Evolutionary conservation across 1,140 invertebrate species (phyloP), one percentile per base, ranked within the genome.

Genomic region (Drosophila pallidifrons): DNA sequence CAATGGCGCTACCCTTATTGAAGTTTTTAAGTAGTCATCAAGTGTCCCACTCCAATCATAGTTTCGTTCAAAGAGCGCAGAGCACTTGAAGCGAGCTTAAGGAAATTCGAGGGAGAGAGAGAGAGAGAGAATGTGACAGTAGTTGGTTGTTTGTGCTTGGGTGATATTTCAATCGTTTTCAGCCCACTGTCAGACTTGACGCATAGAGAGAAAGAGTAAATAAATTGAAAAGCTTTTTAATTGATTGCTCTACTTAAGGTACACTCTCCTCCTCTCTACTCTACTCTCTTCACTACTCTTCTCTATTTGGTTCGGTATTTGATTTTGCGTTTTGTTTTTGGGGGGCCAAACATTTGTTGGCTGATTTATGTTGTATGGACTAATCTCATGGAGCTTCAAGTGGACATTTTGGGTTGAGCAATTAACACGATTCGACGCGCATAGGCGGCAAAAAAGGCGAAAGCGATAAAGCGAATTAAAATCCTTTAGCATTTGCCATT

Each of bases 361-460:
- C 79, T 87, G 82, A 86, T 86, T 86, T 79, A 86, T 82, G 77
- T 79, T 66, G 75, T 43, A 11, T 16, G 20, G 54, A 76, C 67
- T 86, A 87, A 86, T 87, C 82, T 87, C 82, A 67, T 71, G 71
- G 75, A 69, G 82, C 77, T 82, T 54, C 41, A 7, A 60, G 64
- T 67, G 64, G 64, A 28, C 46, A 60, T 16, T 67, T 60, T 58
- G 20, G 57, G 49, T 15, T 49, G 52, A 47, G 70, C 78, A 87
- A 87, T 87, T 87, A 87, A 87, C 79, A 87, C 83, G 80, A 87
- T 76, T 87, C 82, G 75, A 82, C 80, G 82, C 82, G 73, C 82
- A 79, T 52, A 77, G 16, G 28, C 2, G 28, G 1, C 54, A 28
- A 15, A 30, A 20, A 1, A 32, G 20, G 54, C n/a, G 45, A 11